Evolutionary conservation across 2,113 vertebrate genomes (phyloP).

Genomic region (Casuarius casuarius): DNA sequence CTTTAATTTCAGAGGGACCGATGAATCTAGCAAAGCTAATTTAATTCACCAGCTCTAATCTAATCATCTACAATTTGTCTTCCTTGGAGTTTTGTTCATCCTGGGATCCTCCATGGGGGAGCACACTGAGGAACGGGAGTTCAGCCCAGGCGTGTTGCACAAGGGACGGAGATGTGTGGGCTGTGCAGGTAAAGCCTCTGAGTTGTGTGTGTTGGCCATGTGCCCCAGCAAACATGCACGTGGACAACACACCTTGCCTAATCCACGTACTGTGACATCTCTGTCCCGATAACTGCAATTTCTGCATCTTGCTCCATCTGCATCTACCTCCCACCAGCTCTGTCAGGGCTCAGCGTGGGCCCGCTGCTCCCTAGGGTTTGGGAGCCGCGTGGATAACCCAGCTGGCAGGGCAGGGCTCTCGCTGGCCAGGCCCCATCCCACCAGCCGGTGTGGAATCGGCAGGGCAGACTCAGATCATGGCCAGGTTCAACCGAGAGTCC

Average conservation of each 20-base stretch:
- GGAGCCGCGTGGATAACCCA: background rate
- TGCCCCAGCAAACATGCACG: rapidly evolving
- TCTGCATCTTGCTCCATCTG: background rate
- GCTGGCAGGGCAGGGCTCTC: background rate
- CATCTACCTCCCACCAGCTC: background rate
- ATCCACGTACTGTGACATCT: rapidly evolving
- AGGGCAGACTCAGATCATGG: background rate
- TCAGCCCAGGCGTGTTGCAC: background rate
- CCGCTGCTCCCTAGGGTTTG: background rate
- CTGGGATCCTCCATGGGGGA: background rate
- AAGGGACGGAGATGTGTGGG: too few relatives aligned
- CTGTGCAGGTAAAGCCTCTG: background rate
- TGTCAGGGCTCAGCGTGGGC: too few relatives aligned
- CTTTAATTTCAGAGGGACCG: background rate
- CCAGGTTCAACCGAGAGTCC: background rate
- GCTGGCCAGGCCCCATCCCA: too few relatives aligned
- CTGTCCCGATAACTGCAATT: background rate
- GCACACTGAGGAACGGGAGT: background rate
- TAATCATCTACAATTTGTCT: background rate
- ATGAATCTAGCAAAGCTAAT: background rate
- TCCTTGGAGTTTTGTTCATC: background rate
- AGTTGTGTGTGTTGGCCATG: rapidly evolving
- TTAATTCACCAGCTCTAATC: background rate
- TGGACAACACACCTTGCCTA: background rate
- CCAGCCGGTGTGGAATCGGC: too few relatives aligned